Base-by-base conservation (phyloP, 2,888 invertebrate species). In the Andrena minutula region DNA sequence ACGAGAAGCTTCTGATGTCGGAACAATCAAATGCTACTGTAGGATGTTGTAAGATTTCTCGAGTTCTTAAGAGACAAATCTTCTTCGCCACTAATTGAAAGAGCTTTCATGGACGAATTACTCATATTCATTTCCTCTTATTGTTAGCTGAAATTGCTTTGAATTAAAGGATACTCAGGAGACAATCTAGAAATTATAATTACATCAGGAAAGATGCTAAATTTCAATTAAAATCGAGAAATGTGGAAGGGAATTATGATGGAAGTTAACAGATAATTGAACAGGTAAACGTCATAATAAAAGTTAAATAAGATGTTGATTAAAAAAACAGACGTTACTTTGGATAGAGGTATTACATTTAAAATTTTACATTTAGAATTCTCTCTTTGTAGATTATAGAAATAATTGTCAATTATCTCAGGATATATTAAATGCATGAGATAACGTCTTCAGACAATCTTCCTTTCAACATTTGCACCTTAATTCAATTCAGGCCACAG, bases 381-480 rank as follows among this genome's bases (percentile, higher is more conserved):
- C n/a, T 12, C 12, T 41, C 12, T 41, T 41, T 16, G 41, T 16
- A 4, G 5, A 41, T 41, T 41, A 41, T 41, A 41, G 41, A 41
- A 41, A 41, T 41, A 41, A 41, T 16, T 16, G 16, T 41, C 16
- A 41, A 16, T 41, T 41, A 41, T 41, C 16, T 41, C 16, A 41
- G 16, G 41, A 41, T 41, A 41, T 41, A 41, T 41, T 41, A 41
- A 41, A 41, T 41, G 41, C 12, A 41, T 41, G 10, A 41, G 12
- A 41, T 12, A 41, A 41, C 41, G 41, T 41, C 41, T 41, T 41
- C 41, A 41, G 41, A 16, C 5, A 16, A 41, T 41, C 41, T 41
- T 41, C 41, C 41, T 12, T 41, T 41, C 16, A 41, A 77, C 47
- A 79, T 69, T 77, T 64, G 30, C 78, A 63, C 63, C 12, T 76